Percentiles rank a stretch among this genome's conserved stretches.
phyloP scores from a whole-genome alignment of 2,888 invertebrate species.

The Pollenia griseotomentosa region DNA sequence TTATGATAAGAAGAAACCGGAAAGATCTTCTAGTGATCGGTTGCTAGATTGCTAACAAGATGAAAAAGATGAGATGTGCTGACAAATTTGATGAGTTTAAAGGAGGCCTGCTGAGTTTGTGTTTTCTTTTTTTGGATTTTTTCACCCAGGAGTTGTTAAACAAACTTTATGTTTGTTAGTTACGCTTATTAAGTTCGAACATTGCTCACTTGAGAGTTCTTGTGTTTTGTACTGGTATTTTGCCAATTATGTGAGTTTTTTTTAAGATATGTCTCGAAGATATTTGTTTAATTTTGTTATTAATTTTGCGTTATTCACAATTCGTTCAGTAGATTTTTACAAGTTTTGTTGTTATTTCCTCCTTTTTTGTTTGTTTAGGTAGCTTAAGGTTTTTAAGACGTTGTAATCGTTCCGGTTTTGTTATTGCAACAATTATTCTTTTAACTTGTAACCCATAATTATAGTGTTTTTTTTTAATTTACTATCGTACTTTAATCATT shows the following conservation, averaged over 20 bases:
- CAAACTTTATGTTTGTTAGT: slow-evolving; percentile 33
- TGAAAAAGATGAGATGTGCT: slow-evolving; percentile 76
- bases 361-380: slow-evolving; percentile 24
- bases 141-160: slow-evolving; percentile 28
- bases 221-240: slow-evolving; percentile 42
- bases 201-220: slow-evolving; percentile 36
- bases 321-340: slow-evolving; percentile 21
- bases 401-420: slow-evolving; percentile 59
- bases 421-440: slow-evolving; percentile 33
- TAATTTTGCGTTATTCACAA: slow-evolving; percentile 56
- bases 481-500: slow-evolving; percentile 15
- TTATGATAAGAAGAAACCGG: slow-evolving; percentile 79
- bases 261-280: slow-evolving; percentile 29
- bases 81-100: slow-evolving; percentile 78
- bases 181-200: slow-evolving; percentile 52
- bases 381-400: slow-evolving; percentile 1
- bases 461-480: slow-evolving; percentile 17
- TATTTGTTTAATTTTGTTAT: slow-evolving; percentile 67
- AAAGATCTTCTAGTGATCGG: slow-evolving; percentile 53
- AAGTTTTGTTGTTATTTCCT: slow-evolving; percentile 58
- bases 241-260: slow-evolving; percentile 48
- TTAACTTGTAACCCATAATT: slow-evolving; percentile 44
- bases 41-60: slow-evolving; percentile 16
- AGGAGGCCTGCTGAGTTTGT: slow-evolving; percentile 52
- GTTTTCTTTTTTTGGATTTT: slow-evolving; percentile 5